These are phyloP conservation scores for Scylla paramamosain DNA, from an alignment of 1,140 invertebrate species.

Conservation along the genomic window DNA sequence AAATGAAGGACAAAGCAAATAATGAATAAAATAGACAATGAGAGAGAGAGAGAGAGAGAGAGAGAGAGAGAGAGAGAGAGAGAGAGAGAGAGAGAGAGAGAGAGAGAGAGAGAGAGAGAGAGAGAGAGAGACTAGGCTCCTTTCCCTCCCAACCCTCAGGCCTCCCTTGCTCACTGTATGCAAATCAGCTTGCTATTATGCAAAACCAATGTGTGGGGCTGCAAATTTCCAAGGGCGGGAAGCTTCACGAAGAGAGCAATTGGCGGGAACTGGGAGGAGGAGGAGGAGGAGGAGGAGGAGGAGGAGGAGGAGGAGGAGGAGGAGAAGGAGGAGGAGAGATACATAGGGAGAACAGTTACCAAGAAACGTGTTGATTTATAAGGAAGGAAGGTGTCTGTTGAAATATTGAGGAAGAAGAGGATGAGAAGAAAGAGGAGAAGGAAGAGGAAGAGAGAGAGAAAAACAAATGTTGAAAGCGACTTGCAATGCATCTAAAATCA, in stretches of 20 bases:
- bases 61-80: background rate
- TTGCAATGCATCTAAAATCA: no score
- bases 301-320: constrained; percentile 29
- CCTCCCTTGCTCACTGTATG: constrained; percentile 33
- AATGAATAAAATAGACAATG: background rate
- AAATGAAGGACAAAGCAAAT: background rate
- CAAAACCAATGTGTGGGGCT: constrained; percentile 40
- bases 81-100: background rate
- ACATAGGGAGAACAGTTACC: no score
- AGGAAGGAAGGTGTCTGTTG: no score
- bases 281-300: constrained; percentile 11
- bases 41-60: background rate
- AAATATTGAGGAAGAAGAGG: background rate
- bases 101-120: background rate
- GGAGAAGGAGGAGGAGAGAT: background rate
- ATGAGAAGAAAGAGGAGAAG: background rate
- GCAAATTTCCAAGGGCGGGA: constrained; percentile 33
- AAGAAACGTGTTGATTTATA: no score
- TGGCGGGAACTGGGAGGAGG: background rate
- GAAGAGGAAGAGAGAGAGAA: no score
- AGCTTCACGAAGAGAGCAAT: background rate
- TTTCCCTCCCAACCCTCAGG: no score
- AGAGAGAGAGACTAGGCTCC: background rate
- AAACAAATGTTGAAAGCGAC: no score
- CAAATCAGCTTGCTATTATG: constrained; percentile 45